phyloP scores from a whole-genome alignment of 2,797 vertebrate genomes.

The Hozukius guyotensis region DNA sequence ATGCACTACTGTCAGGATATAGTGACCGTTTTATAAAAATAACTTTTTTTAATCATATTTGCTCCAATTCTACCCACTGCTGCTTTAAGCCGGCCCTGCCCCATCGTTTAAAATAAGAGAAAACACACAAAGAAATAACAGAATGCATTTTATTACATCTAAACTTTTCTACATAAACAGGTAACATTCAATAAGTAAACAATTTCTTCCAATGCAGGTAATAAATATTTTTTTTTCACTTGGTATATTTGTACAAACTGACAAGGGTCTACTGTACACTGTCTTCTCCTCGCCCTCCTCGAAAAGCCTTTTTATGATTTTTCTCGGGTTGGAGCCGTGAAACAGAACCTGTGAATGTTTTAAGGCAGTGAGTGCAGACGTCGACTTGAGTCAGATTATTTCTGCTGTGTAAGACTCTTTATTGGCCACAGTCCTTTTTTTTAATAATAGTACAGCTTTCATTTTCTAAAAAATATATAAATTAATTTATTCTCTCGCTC shows the following conservation, averaged over 20 bases:
- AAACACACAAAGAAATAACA: constrained; percentile 73
- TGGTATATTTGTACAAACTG: constrained; percentile 98
- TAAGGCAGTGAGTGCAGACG: constrained; percentile 99
- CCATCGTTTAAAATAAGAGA: background rate
- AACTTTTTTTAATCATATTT: too few relatives aligned
- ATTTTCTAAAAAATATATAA: constrained; percentile 85
- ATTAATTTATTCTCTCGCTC: constrained; percentile 78
- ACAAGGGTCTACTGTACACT: constrained; percentile 95
- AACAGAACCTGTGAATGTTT: constrained; percentile 88
- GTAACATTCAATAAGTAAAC: constrained; percentile 99
- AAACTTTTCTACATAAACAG: constrained; percentile 99
- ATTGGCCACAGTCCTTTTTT: constrained; percentile 73
- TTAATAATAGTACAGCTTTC: constrained; percentile 73
- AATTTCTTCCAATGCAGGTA: constrained; percentile 98
- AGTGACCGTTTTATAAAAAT: too few relatives aligned
- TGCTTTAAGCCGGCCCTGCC: too few relatives aligned
- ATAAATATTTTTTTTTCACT: constrained; percentile 97
- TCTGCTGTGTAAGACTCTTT: constrained; percentile 68
- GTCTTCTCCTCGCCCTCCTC: constrained; percentile 75
- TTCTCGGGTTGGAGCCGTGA: constrained; percentile 89
- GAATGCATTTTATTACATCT: constrained; percentile 99
- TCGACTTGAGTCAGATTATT: constrained; percentile 76
- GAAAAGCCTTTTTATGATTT: constrained; percentile 85
- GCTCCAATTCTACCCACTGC: too few relatives aligned
- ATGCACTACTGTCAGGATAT: too few relatives aligned